Conservation (phyloP, 2,797 vertebrate genomes). For the Poeciliopsis turneri region DNA sequence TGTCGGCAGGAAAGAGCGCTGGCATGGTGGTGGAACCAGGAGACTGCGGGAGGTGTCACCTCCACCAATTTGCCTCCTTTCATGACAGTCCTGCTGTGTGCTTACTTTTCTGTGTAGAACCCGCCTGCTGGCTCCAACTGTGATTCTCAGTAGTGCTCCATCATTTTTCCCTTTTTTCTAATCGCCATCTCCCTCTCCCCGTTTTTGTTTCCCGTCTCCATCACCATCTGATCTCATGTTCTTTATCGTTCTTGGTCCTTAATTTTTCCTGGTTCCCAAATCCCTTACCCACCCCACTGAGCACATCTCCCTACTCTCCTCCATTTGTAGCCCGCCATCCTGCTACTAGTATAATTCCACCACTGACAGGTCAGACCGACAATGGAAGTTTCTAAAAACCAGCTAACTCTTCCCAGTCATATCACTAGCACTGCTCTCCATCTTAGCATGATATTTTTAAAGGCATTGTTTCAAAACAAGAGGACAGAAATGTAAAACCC, state of each 20-base stretch:
- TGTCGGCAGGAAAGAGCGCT: slow-evolving; percentile 83
- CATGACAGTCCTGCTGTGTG: slow-evolving; percentile 89
- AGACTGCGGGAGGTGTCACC: slow-evolving; percentile 82
- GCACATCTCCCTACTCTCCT: slow-evolving; percentile 12
- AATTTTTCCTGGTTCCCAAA: slow-evolving; percentile 39
- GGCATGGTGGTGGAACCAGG: slow-evolving; percentile 68
- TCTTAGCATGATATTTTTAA: slow-evolving; percentile 27
- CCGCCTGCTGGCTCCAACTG: slow-evolving; percentile 87
- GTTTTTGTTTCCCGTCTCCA: slow-evolving; percentile 24
- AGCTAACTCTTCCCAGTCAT: slow-evolving; percentile 73
- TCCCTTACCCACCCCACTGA: slow-evolving; percentile 28
- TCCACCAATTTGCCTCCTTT: slow-evolving; percentile 83
- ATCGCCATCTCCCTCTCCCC: slow-evolving; percentile 24
- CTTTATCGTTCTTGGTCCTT: slow-evolving; percentile 25
- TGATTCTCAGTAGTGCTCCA: slow-evolving; percentile 73
- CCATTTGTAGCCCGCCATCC: slow-evolving; percentile 44
- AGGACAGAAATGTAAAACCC: neutral
- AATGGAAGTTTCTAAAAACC: slow-evolving; percentile 70
- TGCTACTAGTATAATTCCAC: slow-evolving; percentile 72
- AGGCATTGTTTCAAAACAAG: neutral
- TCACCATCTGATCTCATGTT: slow-evolving; percentile 24
- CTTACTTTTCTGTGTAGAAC: slow-evolving; percentile 93
- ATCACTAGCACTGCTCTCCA: slow-evolving; percentile 62
- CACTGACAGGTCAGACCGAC: slow-evolving; percentile 71
- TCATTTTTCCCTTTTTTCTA: slow-evolving; percentile 13